phyloP scores from a whole-genome alignment of 2,888 invertebrate species.

The Diachrysia chrysitis region DNA sequence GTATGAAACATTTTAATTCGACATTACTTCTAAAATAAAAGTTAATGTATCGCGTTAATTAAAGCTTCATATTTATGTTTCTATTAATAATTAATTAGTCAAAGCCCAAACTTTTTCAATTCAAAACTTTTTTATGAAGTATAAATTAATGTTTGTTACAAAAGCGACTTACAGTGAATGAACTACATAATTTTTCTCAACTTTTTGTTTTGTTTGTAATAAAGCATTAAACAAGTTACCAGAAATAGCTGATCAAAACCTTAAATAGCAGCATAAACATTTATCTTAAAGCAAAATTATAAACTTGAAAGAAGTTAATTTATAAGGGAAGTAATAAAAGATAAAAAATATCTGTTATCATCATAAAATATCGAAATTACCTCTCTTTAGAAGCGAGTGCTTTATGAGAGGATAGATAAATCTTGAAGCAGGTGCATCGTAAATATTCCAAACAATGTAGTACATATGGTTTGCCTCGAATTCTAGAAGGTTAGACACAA shows the following conservation, averaged over 20 bases:
- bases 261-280: conserved; percentile 6
- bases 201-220: conserved; percentile 2
- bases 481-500: neutral
- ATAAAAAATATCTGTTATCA: conserved; percentile 10
- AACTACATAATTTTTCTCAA: conserved; percentile 19
- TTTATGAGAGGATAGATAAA: conserved; percentile 25
- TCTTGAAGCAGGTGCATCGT: conserved; percentile 22
- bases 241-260: neutral
- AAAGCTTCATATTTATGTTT: conserved; percentile 5
- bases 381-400: conserved; percentile 13
- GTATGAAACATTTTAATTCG: neutral
- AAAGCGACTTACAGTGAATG: conserved; percentile 15
- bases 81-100: conserved; percentile 12
- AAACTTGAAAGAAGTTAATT: neutral
- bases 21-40: neutral
- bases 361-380: conserved; percentile 19
- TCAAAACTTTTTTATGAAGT: conserved; percentile 24
- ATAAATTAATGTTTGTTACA: conserved; percentile 32
- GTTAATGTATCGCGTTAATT: conserved; percentile 8
- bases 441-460: conserved; percentile 18
- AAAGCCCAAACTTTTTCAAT: conserved; percentile 21
- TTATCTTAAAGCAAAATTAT: neutral
- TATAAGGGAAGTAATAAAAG: conserved; percentile 3
- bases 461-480: neutral
- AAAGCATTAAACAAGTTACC: conserved; percentile 1